phyloP scores from a whole-genome alignment of 2,797 vertebrate species.

The Phalloptychus januarius region DNA sequence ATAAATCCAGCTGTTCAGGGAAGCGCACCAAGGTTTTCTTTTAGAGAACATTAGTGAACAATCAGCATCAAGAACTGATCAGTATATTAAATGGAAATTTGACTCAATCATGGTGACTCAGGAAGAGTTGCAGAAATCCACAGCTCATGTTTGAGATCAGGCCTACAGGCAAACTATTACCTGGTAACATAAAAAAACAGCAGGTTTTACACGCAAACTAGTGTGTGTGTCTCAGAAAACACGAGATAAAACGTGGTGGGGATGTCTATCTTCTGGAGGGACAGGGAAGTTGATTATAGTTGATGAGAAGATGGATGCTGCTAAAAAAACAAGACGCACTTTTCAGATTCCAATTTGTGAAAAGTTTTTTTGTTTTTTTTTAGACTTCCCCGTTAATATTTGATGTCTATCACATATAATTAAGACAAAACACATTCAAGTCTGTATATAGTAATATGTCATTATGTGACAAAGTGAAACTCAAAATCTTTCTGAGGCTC shows the following conservation, averaged over 20 bases:
- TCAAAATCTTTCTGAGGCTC: slow-evolving; percentile 29
- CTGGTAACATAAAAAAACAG: neutral
- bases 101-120: neutral
- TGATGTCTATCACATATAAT: neutral
- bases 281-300: neutral
- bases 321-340: neutral
- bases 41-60: neutral
- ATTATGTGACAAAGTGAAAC: neutral
- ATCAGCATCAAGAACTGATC: neutral
- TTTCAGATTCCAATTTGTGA: neutral
- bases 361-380: neutral
- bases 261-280: neutral
- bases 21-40: neutral
- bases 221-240: neutral
- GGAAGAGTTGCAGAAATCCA: neutral
- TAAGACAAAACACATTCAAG: neutral
- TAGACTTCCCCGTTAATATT: neutral
- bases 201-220: neutral
- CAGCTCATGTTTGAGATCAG: neutral
- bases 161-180: neutral
- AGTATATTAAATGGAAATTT: neutral
- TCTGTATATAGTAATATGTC: neutral
- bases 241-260: neutral
- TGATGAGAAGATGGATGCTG: too few species aligned
- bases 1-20: neutral